Base-by-base conservation (phyloP, 2,797 vertebrate species). In the Alauda arvensis region DNA sequence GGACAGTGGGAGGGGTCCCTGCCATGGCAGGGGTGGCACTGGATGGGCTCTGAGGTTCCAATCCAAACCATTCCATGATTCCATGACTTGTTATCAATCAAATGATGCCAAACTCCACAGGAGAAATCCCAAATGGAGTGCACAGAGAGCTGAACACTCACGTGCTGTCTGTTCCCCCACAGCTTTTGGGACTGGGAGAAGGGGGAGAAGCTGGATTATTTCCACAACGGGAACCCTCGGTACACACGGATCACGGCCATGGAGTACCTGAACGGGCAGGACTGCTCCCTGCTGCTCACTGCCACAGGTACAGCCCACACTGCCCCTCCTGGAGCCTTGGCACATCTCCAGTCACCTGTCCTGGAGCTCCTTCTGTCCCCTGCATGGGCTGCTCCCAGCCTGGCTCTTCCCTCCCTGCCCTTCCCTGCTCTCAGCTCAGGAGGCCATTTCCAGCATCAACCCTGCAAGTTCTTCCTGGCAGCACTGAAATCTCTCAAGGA, bases 161-260 rank as follows among this genome's bases (percentile, higher is more conserved):
- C 6, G 0, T 20, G 9, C 3, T 63, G 1, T 43, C 28, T 39
- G 45, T 71, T 28, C 23, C 48, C 29, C 69, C 37, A 3, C 53
- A 99, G 99, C 60, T 99, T 99, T 77, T 99, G 98, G 99, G 99
- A 99, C 96, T 99, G 99, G 99, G 99, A 99, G 95, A 99, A 99
- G 71, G 98, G 98, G 12, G 99, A 99, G 79, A 97, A 99, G 90
- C 92, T 99, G 95, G 99, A 99, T 87, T 99, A 99, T 67, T 99
- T 99, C 96, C 99, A 99, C 97, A 99, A 99, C 1, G 99, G 99
- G 56, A 99, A 99, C 94, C 99, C 99, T 9, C 98, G 98, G 2
- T 99, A 99, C 95, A 99, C 98, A 4, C 97, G 98, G 77, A 99
- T 99, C 96, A 99, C 99, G 0, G 97, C 99, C 33, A 99, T 99